Conservation (phyloP, 2,888 invertebrate genomes). For the Polydrusus tereticollis region DNA sequence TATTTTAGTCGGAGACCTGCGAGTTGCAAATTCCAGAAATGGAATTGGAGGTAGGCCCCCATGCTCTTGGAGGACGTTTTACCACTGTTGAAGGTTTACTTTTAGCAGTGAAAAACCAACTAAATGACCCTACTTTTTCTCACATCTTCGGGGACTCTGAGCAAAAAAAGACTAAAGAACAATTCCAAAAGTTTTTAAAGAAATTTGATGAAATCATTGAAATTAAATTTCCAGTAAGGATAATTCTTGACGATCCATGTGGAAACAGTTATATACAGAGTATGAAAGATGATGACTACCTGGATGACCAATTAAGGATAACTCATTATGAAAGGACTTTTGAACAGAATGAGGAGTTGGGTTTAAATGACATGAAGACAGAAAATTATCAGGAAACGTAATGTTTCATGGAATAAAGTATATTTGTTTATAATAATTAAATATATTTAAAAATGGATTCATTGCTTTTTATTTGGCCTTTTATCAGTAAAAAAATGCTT, state of each 20-base stretch:
- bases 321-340: slow-evolving; percentile 84
- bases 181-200: slow-evolving; percentile 75
- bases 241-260: slow-evolving; percentile 95
- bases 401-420: background rate
- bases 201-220: slow-evolving; percentile 78
- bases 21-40: slow-evolving; percentile 86
- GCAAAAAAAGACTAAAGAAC: slow-evolving; percentile 69
- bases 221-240: slow-evolving; percentile 75
- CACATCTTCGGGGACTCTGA: slow-evolving; percentile 82
- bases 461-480: too few species aligned
- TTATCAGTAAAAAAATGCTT: too few species aligned
- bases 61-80: slow-evolving; percentile 91
- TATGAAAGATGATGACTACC: slow-evolving; percentile 74
- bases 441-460: slow-evolving; percentile 2
- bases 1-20: slow-evolving; percentile 82
- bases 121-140: slow-evolving; percentile 72
- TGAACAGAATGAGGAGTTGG: slow-evolving; percentile 96
- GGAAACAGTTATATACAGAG: slow-evolving; percentile 98
- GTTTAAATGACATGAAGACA: slow-evolving; percentile 95
- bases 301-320: slow-evolving; percentile 80
- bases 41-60: slow-evolving; percentile 87
- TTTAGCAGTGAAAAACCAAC: slow-evolving; percentile 81
- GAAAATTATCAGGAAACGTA: slow-evolving; percentile 77
- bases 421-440: background rate
- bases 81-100: slow-evolving; percentile 95